Evolutionary conservation across 2,797 vertebrate species (phyloP).

Genomic region (Xenopus petersii): DNA sequence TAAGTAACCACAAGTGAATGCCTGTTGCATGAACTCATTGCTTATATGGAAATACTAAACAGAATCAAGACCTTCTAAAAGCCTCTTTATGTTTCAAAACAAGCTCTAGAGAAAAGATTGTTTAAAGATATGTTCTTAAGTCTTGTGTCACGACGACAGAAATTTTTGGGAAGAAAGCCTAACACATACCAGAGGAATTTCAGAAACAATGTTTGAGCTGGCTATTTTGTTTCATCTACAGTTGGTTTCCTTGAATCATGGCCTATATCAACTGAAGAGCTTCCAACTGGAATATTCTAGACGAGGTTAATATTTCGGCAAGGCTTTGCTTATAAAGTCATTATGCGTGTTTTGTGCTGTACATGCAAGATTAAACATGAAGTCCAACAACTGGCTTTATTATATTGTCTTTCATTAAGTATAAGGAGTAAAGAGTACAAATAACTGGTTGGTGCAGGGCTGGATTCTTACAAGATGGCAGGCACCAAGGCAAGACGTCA

Average conservation of each 20-base stretch:
- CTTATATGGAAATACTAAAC: slow-evolving; percentile 29
- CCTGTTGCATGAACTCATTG: slow-evolving; percentile 38
- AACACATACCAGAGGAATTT: slow-evolving; percentile 11
- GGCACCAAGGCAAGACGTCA: no score
- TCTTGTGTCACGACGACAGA: slow-evolving; percentile 33
- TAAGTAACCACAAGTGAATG: slow-evolving; percentile 38
- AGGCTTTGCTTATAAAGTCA: background rate
- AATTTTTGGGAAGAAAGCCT: slow-evolving; percentile 16
- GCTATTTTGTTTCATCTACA: slow-evolving; percentile 8
- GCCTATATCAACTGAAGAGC: background rate
- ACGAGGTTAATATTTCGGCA: background rate
- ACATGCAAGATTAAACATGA: no score
- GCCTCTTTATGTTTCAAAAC: slow-evolving; percentile 27
- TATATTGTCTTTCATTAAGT: no score
- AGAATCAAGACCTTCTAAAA: slow-evolving; percentile 29
- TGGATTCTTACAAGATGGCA: no score
- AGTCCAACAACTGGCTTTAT: no score
- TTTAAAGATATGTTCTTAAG: slow-evolving; percentile 31
- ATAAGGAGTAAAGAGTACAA: no score
- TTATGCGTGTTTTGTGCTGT: background rate
- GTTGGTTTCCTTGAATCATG: slow-evolving; percentile 8
- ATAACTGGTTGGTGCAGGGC: no score
- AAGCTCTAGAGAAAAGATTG: slow-evolving; percentile 27
- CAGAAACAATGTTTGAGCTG: slow-evolving; percentile 11
- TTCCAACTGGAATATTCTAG: slow-evolving; percentile 2